Conservation (phyloP, 1,140 invertebrate genomes). For the Drosophila nigrodunni region DNA sequence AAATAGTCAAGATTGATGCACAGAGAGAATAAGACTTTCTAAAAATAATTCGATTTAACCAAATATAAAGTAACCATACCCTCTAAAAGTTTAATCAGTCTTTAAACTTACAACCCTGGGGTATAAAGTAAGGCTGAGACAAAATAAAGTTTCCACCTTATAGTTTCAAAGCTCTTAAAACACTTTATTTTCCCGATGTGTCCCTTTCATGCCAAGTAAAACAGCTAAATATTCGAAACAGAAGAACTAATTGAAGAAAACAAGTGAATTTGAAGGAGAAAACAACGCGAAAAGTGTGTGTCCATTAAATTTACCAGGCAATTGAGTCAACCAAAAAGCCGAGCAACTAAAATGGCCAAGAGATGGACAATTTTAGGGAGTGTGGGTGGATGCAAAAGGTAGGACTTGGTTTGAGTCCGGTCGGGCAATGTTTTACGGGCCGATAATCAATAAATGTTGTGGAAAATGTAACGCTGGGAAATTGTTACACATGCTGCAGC, state of each 20-base stretch:
- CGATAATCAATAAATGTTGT: slow-evolving; percentile 79
- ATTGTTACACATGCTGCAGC: slow-evolving; percentile 68
- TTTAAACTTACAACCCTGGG: no score
- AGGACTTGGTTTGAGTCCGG: slow-evolving; percentile 20
- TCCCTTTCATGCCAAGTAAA: slow-evolving; percentile 26
- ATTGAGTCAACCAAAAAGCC: slow-evolving; percentile 62
- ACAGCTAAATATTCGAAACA: background rate
- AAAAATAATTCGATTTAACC: no score
- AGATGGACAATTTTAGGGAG: background rate
- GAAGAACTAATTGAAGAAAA: slow-evolving; percentile 35
- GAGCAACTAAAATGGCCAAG: slow-evolving; percentile 18
- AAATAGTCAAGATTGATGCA: slow-evolving; percentile 4
- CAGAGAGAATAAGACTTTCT: no score
- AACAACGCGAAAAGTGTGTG: slow-evolving; percentile 59
- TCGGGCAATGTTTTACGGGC: slow-evolving; percentile 27
- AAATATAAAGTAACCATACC: no score
- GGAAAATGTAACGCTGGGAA: slow-evolving; percentile 70
- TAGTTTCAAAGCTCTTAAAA: no score
- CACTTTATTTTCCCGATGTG: no score
- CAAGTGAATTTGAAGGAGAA: slow-evolving; percentile 51
- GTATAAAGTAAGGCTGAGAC: no score
- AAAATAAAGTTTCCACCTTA: no score
- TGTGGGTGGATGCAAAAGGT: slow-evolving; percentile 5
- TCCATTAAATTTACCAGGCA: slow-evolving; percentile 75
- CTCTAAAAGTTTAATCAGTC: no score